Evolutionary conservation across 2,113 vertebrate species (phyloP).

Genomic region (Oreotragus oreotragus): DNA sequence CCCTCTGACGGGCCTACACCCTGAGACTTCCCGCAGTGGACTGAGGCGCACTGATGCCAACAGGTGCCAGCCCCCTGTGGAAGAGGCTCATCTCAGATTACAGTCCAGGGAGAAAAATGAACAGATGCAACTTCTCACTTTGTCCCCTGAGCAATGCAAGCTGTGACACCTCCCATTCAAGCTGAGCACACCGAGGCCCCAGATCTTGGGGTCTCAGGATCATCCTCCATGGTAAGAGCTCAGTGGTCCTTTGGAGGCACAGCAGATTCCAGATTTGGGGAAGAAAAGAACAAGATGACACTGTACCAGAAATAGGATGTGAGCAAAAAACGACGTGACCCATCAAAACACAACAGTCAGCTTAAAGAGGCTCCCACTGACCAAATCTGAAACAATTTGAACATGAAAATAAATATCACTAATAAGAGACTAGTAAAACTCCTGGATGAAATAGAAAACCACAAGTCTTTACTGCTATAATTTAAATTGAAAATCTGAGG

Average conservation of each 20-base stretch:
- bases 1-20: neutral
- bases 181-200: too few species aligned
- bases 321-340: rapidly evolving
- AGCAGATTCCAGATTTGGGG: neutral
- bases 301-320: neutral
- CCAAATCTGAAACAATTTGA: neutral
- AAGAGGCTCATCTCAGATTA: neutral
- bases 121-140: neutral
- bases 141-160: neutral
- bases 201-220: neutral
- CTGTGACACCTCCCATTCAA: neutral
- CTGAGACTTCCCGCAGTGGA: rapidly evolving
- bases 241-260: neutral
- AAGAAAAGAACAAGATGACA: neutral
- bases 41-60: neutral
- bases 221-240: neutral
- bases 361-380: neutral
- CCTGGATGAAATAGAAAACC: neutral
- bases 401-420: neutral
- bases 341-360: neutral
- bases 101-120: neutral
- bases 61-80: neutral
- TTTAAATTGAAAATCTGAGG: neutral
- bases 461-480: neutral
- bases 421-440: neutral